Percentiles rank a stretch among this genome's conserved stretches.
These are phyloP conservation scores for Excalfactoria chinensis DNA, from an alignment of 2,113 vertebrate species.

Conservation along the genomic window DNA sequence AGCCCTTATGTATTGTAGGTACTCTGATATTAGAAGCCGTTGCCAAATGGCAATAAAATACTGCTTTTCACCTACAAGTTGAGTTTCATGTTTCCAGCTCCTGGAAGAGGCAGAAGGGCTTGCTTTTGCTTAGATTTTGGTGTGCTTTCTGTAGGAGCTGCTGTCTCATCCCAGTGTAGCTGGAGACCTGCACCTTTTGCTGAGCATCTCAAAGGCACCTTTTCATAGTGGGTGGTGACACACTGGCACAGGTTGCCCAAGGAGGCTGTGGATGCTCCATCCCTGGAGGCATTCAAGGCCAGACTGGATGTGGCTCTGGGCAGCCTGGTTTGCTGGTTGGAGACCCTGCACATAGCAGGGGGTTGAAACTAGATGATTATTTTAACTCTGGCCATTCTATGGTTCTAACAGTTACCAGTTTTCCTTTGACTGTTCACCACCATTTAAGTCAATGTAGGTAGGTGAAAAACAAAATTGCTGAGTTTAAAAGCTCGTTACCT, in stretches of 20 bases:
- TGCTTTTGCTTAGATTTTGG: rapidly evolving
- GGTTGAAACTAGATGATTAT: too few species aligned
- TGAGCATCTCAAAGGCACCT: not conserved
- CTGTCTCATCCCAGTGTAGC: not conserved
- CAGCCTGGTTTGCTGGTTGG: too few species aligned
- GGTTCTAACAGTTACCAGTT: not conserved
- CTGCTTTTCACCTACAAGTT: not conserved
- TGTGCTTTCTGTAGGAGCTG: not conserved
- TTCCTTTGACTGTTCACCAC: not conserved
- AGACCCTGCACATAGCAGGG: too few species aligned
- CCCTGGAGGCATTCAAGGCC: too few species aligned
- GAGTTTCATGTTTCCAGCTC: not conserved
- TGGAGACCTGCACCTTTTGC: not conserved
- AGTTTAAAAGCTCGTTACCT: not conserved
- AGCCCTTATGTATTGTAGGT: not conserved
- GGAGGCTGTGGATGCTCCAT: too few species aligned
- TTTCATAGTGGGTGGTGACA: not conserved
- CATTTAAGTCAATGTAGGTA: not conserved
- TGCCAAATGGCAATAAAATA: not conserved
- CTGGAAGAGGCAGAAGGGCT: not conserved
- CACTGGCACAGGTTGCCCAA: too few species aligned
- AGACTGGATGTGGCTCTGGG: too few species aligned
- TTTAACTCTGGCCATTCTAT: too few species aligned
- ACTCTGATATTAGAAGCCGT: not conserved
- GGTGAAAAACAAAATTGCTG: not conserved